These are phyloP conservation scores for Smutsia gigantea DNA, from an alignment of 2,797 vertebrate species.

Conservation along the genomic window DNA sequence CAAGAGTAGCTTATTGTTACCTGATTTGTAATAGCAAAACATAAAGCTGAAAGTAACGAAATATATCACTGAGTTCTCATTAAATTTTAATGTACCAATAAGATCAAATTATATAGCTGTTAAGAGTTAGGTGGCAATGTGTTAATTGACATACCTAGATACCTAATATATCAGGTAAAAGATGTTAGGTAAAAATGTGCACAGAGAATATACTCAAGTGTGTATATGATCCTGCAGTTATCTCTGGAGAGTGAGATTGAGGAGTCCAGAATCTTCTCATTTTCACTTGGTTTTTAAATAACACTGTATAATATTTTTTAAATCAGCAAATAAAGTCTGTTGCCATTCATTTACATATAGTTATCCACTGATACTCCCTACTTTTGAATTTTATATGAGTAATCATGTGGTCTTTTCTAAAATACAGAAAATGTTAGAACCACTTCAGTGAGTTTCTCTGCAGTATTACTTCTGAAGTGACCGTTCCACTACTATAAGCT, in stretches of 20 bases:
- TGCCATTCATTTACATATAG: not conserved
- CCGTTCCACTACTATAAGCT: not conserved
- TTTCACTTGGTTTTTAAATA: conserved; percentile 27
- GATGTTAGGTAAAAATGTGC: conserved; percentile 17
- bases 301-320: not conserved
- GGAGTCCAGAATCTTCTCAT: not conserved
- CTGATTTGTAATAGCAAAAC: conserved; percentile 33
- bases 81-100: not conserved
- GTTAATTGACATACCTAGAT: not conserved
- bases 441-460: conserved; percentile 7
- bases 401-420: not conserved
- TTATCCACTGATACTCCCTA: not conserved
- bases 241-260: not conserved
- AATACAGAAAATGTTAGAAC: not conserved
- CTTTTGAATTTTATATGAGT: not conserved
- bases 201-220: conserved; percentile 15
- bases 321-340: not conserved
- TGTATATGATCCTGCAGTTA: not conserved
- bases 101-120: not conserved
- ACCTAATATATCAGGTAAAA: not conserved
- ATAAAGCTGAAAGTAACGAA: not conserved
- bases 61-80: not conserved
- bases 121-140: not conserved
- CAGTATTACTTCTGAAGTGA: not conserved
- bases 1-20: not conserved